Conservation (phyloP, 2,113 vertebrate genomes). For the Seriola rivoliana region DNA sequence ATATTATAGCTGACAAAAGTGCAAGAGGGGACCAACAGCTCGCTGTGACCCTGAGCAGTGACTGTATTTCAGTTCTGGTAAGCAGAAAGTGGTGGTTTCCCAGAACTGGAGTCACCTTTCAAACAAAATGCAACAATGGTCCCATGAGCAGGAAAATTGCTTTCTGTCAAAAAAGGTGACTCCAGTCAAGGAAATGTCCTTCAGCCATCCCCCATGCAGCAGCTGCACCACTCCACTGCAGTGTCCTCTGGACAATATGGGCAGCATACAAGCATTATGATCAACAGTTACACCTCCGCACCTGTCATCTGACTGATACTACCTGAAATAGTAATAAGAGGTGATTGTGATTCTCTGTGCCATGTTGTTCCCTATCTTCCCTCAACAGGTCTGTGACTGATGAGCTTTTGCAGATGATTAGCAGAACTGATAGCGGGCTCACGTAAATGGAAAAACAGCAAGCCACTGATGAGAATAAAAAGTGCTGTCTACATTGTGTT, state of each 20-base stretch:
- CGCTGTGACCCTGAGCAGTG: constrained; percentile 20
- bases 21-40: background rate
- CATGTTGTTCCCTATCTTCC: constrained; percentile 22
- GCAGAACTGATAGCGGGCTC: constrained; percentile 11
- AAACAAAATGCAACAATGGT: constrained; percentile 41
- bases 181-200: constrained; percentile 52
- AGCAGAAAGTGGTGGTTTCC: constrained; percentile 25
- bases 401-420: constrained; percentile 21
- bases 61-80: constrained; percentile 17
- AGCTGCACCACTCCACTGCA: constrained; percentile 14
- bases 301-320: background rate
- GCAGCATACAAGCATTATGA: constrained; percentile 11
- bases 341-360: background rate
- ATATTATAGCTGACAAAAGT: constrained; percentile 23
- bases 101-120: constrained; percentile 59
- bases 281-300: constrained; percentile 2
- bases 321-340: background rate
- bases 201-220: constrained; percentile 26
- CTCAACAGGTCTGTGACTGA: constrained; percentile 17
- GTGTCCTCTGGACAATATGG: constrained; percentile 1
- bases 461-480: background rate
- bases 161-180: constrained; percentile 47
- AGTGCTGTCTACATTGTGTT: background rate
- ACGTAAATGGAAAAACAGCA: background rate
- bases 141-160: constrained; percentile 54